Percentiles rank a stretch among this genome's conserved stretches.
These are phyloP conservation scores for Nephrotoma guestfalica DNA, from an alignment of 2,888 invertebrate genomes.

Conservation along the genomic window DNA sequence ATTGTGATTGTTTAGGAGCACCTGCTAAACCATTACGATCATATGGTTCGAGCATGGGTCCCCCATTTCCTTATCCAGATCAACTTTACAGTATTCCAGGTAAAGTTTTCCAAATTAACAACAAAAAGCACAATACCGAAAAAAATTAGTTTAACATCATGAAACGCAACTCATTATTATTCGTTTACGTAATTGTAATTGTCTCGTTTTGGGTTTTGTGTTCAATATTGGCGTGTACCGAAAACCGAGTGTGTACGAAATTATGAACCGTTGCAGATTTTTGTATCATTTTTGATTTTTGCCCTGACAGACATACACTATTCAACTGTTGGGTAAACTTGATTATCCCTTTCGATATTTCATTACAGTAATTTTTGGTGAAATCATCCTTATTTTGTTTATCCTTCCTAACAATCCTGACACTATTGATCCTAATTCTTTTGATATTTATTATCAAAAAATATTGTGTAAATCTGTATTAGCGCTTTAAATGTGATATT, in stretches of 20 bases:
- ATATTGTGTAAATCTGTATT: not conserved
- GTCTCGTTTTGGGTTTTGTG: conserved; percentile 3
- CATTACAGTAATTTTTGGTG: too few relatives aligned
- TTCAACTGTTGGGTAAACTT: too few relatives aligned
- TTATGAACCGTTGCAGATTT: not conserved
- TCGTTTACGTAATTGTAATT: conserved; percentile 9
- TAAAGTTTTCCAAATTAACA: conserved; percentile 17
- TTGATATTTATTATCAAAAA: not conserved
- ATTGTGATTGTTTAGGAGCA: conserved; percentile 24
- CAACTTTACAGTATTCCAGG: conserved; percentile 36
- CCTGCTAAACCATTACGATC: conserved; percentile 35
- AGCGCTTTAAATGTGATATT: not conserved
- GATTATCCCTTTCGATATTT: too few relatives aligned
- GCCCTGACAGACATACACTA: too few relatives aligned
- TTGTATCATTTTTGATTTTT: too few relatives aligned
- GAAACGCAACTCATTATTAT: conserved; percentile 4
- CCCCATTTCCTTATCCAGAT: conserved; percentile 33
- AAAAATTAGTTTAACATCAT: not conserved
- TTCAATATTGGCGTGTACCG: conserved; percentile 1
- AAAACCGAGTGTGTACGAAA: not conserved
- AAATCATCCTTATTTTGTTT: too few relatives aligned
- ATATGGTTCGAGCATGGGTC: conserved; percentile 33
- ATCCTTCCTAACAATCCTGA: too few relatives aligned
- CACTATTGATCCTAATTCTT: too few relatives aligned
- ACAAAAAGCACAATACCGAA: not conserved